phyloP scores from a whole-genome alignment of 2,113 vertebrate genomes.

The Pelecanoides urinatrix region DNA sequence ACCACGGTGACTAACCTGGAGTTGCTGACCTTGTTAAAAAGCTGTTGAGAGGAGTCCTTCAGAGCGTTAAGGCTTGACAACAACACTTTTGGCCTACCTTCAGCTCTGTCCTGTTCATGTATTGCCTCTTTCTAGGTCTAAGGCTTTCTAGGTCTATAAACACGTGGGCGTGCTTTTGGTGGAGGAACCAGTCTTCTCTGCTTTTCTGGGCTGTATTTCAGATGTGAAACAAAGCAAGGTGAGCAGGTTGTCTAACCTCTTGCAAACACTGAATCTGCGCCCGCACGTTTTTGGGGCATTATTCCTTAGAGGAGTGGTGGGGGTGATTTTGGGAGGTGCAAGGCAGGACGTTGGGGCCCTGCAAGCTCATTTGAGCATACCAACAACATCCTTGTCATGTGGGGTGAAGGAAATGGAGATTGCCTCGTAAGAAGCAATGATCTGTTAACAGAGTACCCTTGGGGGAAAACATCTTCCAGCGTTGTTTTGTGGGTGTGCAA shows the following conservation, averaged over 20 bases:
- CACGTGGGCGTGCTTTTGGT: background rate
- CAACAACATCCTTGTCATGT: rapidly evolving
- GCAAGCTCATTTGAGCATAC: rapidly evolving
- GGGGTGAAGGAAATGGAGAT: background rate
- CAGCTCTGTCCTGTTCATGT: background rate
- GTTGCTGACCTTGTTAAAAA: background rate
- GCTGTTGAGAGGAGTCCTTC: background rate
- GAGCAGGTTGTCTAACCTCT: background rate
- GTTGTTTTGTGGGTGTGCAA: rapidly evolving
- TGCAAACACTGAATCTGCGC: background rate
- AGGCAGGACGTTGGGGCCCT: rapidly evolving
- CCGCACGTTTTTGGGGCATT: rapidly evolving
- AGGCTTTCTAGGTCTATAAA: slow-evolving; percentile 4
- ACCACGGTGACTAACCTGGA: background rate
- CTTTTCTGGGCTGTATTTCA: slow-evolving; percentile 15
- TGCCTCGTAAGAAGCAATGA: rapidly evolving
- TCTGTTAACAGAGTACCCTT: background rate
- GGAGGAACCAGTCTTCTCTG: background rate
- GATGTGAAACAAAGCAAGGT: background rate
- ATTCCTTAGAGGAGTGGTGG: background rate
- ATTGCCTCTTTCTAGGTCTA: background rate
- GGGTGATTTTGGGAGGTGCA: rapidly evolving
- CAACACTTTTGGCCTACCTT: background rate
- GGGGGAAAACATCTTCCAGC: background rate
- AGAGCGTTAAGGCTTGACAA: background rate